These are phyloP conservation scores for Chalcis sispes DNA, from an alignment of 2,888 invertebrate genomes.

Conservation along the genomic window DNA sequence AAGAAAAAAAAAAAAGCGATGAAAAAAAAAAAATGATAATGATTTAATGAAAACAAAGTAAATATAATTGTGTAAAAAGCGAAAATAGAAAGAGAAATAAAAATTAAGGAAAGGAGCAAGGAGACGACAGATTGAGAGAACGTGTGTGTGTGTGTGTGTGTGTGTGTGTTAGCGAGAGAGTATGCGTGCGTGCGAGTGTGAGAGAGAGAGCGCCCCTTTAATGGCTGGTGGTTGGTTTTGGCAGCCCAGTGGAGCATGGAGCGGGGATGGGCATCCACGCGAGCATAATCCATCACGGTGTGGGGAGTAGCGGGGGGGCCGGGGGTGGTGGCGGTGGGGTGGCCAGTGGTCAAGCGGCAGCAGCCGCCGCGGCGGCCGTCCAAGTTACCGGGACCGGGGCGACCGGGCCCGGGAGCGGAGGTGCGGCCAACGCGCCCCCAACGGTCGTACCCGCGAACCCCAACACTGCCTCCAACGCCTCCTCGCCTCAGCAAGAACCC, in stretches of 20 bases:
- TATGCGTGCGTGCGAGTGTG: background rate
- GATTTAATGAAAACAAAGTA: background rate
- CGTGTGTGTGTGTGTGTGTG: too few relatives aligned
- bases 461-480: conserved; percentile 77
- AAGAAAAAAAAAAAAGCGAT: background rate
- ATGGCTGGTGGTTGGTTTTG: conserved; percentile 76
- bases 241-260: conserved; percentile 78
- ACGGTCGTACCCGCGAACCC: conserved; percentile 76
- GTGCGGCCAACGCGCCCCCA: conserved; percentile 54
- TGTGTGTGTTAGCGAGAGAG: background rate
- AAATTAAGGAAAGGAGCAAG: background rate
- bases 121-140: background rate
- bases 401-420: conserved; percentile 75
- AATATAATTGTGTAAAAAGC: too few relatives aligned
- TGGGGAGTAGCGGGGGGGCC: conserved; percentile 77
- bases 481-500: conserved; percentile 84
- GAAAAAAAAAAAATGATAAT: background rate
- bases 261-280: conserved; percentile 77
- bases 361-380: background rate
- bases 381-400: conserved; percentile 34
- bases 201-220: conserved; percentile 73
- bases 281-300: conserved; percentile 76
- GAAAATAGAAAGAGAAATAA: too few relatives aligned
- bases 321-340: conserved; percentile 74
- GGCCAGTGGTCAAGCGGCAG: background rate